Percentiles rank a stretch among this genome's conserved stretches.
Conservation (phyloP, 1,140 invertebrate species). For the Rhyzopertha dominica region DNA sequence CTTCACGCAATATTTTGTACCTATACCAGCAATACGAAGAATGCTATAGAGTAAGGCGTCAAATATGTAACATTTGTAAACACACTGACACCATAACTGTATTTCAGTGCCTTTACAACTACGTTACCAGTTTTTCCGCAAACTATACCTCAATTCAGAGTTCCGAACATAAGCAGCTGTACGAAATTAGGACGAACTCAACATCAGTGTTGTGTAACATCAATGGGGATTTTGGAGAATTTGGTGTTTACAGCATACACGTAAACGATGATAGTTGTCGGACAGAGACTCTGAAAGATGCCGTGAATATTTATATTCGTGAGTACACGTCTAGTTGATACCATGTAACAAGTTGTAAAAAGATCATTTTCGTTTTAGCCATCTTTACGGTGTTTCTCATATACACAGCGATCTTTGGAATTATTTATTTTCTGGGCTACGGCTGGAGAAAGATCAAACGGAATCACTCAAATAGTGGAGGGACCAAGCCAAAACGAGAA, state of each 20-base stretch:
- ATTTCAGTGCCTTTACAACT: no score
- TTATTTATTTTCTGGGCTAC: conserved; percentile 17
- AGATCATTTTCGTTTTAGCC: conserved; percentile 35
- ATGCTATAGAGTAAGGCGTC: no score
- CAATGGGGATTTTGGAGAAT: conserved; percentile 58
- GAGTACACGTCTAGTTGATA: conserved; percentile 32
- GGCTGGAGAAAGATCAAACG: conserved; percentile 17
- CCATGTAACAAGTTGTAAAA: conserved; percentile 4
- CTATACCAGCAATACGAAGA: no score
- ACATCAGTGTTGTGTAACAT: conserved; percentile 57
- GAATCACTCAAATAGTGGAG: conserved; percentile 12
- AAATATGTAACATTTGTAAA: no score
- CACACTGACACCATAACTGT: no score
- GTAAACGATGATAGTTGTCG: conserved; percentile 52
- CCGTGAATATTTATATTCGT: conserved; percentile 71
- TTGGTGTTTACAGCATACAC: conserved; percentile 66
- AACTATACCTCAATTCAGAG: no score
- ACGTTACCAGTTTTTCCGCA: no score
- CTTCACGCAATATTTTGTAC: no score
- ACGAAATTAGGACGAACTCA: no score
- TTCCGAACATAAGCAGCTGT: no score
- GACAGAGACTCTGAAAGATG: conserved; percentile 52
- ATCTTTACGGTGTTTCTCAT: conserved; percentile 41
- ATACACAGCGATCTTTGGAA: conserved; percentile 24
- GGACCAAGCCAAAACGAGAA: conserved; percentile 48